Evolutionary conservation across 1,140 invertebrate genomes (phyloP), one percentile per base, ranked within the genome.

Genomic region (Papilio dardanus): DNA sequence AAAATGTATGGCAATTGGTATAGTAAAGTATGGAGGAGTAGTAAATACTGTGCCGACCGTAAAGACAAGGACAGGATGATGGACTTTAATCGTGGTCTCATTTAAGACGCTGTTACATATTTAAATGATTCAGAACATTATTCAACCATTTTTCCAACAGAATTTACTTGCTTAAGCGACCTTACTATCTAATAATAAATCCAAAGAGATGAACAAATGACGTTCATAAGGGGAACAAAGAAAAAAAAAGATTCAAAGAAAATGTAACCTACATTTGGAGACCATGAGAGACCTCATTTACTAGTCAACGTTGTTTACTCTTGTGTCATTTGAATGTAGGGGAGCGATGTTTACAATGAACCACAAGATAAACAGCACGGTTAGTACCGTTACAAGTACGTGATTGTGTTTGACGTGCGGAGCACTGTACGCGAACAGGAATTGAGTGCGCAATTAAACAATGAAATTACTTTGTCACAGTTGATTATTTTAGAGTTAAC

Each of bases 401-500:
- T 66, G 65, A 66, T 66, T 66, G 65, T 66, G 65, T 66, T 65
- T 66, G 65, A 66, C 31, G 65, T 66, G 62, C 33, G 62, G 28
- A 35, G 30, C 65, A n/a, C 65, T 35, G 65, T 66, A 66, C 65
- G 65, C 65, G 28, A 31, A 35, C 65, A 31, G 65, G 28, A 66
- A 66, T 66, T 35, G 65, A 66, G 30, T 62, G 54, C 54, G 12
- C 24, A 28, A 62, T 33, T 66, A 19, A 66, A 66, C 31, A 35
- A 35, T 66, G 30, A 33, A 66, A 66, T 66, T 66, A 66, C 21
- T 31, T 50, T 21, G 54, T 30, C 30, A 14, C 54, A 30, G 24
- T 28, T 62, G 24, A 62, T 62, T 19, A 46, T 46, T 42, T 42
- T 42, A 10, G 24, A 1, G n/a, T 66, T 33, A 30, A 3, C 35